phyloP scores from a whole-genome alignment of 2,113 vertebrate genomes.

The Neoarius graeffei region DNA sequence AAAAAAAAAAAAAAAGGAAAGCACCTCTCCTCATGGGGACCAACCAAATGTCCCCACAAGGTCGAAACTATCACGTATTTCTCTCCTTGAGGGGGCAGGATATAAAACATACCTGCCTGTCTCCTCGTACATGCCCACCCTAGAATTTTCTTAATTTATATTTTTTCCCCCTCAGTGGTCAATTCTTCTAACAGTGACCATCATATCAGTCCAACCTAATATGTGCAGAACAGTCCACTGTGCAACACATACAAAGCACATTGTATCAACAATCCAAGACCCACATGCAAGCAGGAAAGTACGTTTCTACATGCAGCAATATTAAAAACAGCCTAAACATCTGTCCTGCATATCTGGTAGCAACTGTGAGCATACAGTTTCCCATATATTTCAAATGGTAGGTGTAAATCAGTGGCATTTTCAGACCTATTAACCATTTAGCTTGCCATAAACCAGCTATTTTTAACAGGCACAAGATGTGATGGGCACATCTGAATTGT shows the following conservation, averaged over 20 bases:
- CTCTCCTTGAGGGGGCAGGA: background rate
- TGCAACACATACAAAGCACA: background rate
- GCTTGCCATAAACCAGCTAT: constrained; percentile 23
- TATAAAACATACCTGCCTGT: background rate
- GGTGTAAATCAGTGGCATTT: constrained; percentile 13
- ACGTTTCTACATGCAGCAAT: background rate
- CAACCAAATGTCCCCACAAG: background rate
- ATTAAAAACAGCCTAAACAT: constrained; percentile 24
- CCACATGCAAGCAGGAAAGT: background rate
- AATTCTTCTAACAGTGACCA: background rate
- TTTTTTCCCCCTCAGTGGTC: background rate
- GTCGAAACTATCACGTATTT: background rate
- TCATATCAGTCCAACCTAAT: background rate
- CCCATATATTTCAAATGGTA: background rate
- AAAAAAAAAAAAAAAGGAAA: background rate
- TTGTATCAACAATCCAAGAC: background rate
- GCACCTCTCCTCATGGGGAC: background rate
- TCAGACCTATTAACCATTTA: constrained; percentile 19
- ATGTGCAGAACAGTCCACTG: background rate
- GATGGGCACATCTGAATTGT: constrained; percentile 1
- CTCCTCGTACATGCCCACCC: too few species aligned
- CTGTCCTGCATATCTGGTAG: constrained; percentile 23
- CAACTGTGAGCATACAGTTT: background rate
- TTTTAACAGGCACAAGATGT: background rate
- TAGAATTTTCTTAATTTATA: background rate